phyloP scores from a whole-genome alignment of 2,113 vertebrate genomes.

The Cairina moschata region DNA sequence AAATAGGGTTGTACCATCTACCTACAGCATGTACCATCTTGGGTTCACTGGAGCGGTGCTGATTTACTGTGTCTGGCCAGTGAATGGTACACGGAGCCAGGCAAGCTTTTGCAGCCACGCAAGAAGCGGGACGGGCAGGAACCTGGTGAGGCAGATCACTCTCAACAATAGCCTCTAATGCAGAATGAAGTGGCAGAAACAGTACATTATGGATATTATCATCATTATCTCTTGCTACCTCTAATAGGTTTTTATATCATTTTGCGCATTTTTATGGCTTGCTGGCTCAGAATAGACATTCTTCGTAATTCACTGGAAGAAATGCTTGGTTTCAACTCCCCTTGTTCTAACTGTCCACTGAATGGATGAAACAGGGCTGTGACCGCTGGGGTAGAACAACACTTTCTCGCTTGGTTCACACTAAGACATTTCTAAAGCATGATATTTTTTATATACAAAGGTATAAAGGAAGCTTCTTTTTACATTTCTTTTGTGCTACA shows the following conservation, averaged over 20 bases:
- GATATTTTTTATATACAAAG: neutral
- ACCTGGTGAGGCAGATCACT: constrained; percentile 60
- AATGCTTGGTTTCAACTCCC: constrained; percentile 42
- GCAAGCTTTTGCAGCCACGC: constrained; percentile 22
- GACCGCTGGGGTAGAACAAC: neutral
- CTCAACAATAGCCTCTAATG: constrained; percentile 46
- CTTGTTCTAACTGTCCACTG: constrained; percentile 20
- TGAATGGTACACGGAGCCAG: neutral
- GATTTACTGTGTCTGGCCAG: constrained; percentile 28
- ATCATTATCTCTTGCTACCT: constrained; percentile 60
- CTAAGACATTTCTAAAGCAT: constrained; percentile 1
- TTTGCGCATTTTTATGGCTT: constrained; percentile 68
- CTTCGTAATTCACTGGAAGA: constrained; percentile 42
- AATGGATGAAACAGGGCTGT: constrained; percentile 41
- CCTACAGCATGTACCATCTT: neutral
- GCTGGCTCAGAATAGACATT: constrained; percentile 55
- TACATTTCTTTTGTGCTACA: neutral
- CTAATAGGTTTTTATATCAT: constrained; percentile 69
- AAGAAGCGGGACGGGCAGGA: constrained; percentile 30
- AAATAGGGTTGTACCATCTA: neutral
- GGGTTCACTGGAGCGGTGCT: constrained; percentile 36
- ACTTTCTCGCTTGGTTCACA: neutral
- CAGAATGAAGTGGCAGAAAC: constrained; percentile 68
- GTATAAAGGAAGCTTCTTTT: neutral
- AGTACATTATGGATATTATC: constrained; percentile 66